Evolutionary conservation across 2,113 vertebrate genomes (phyloP).

Genomic region (Meriones unguiculatus): DNA sequence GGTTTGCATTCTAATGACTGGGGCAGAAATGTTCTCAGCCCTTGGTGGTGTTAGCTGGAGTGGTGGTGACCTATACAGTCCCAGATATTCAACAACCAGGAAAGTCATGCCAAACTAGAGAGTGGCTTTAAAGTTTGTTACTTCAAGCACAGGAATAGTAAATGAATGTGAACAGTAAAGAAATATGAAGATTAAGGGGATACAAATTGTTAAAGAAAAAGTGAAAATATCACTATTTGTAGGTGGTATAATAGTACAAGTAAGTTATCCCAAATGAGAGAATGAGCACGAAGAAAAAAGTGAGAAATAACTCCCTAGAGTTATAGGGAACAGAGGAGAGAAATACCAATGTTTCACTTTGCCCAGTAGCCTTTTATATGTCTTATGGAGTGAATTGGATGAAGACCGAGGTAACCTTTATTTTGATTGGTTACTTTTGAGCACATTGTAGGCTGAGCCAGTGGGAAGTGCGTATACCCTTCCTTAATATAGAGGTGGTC

Average conservation of each 20-base stretch:
- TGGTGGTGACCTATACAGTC: too few relatives aligned
- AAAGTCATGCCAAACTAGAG: neutral
- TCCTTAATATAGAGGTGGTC: neutral
- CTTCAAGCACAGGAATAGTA: neutral
- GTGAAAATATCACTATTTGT: too few relatives aligned
- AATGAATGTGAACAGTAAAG: too few relatives aligned
- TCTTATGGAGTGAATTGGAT: neutral
- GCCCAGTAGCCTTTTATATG: neutral
- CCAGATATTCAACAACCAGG: neutral
- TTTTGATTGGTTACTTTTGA: neutral
- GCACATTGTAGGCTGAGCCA: neutral
- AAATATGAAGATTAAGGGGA: too few relatives aligned
- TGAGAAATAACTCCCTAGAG: neutral
- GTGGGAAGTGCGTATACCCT: neutral
- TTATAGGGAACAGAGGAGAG: too few relatives aligned
- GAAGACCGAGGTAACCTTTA: neutral
- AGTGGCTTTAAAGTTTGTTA: neutral
- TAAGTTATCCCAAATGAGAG: neutral
- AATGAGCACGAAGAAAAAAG: neutral
- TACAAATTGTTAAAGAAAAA: too few relatives aligned
- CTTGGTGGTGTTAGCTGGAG: too few relatives aligned
- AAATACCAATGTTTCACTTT: neutral
- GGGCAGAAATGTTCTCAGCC: neutral
- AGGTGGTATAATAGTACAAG: too few relatives aligned
- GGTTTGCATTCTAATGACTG: neutral